Percentiles rank a stretch among this genome's conserved stretches.
phyloP scores from a whole-genome alignment of 2,888 invertebrate species.

The Dryococelus australis region DNA sequence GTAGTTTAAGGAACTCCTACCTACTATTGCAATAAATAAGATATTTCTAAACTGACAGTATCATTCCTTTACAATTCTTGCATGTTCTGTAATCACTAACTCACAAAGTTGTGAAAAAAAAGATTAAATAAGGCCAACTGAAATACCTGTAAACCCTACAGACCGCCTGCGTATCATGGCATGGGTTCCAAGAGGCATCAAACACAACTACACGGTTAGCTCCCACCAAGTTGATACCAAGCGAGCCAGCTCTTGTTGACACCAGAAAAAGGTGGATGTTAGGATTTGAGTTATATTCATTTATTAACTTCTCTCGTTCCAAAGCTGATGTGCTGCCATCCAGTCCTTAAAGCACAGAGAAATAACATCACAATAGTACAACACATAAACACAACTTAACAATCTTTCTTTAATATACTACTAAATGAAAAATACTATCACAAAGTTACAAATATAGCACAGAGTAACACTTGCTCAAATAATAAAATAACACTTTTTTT shows the following conservation, averaged over 20 bases:
- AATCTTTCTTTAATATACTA: not conserved
- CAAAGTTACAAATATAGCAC: no score
- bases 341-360: constrained; percentile 68
- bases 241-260: constrained; percentile 94
- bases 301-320: constrained; percentile 95
- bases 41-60: no score
- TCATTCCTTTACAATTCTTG: no score
- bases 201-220: constrained; percentile 97
- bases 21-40: no score
- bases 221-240: constrained; percentile 96
- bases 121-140: no score
- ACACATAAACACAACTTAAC: not conserved
- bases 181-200: constrained; percentile 99
- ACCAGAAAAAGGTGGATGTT: constrained; percentile 91
- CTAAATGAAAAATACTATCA: no score
- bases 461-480: no score
- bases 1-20: no score
- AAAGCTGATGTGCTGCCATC: constrained; percentile 95
- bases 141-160: constrained; percentile 85
- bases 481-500: no score
- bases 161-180: constrained; percentile 97
- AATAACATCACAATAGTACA: no score
- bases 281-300: constrained; percentile 91
- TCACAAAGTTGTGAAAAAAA: no score
- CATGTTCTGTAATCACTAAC: no score